Evolutionary conservation across 1,140 invertebrate genomes (phyloP), one percentile per base, ranked within the genome.

Genomic region (Drosophila neocordata): DNA sequence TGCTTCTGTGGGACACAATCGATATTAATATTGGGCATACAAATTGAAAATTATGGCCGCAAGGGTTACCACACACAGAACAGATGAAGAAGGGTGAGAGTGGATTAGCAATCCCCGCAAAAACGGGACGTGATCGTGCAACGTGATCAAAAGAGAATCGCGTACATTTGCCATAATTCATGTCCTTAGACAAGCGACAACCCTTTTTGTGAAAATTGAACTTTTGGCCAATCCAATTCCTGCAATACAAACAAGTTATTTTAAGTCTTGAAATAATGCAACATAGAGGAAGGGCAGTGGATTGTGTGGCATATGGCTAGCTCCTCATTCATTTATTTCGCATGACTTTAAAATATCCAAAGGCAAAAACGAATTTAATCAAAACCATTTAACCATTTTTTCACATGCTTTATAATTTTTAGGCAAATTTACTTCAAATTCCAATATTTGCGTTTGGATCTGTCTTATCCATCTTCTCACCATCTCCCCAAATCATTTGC

Each of bases 21-120:
- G 82, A 87, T 85, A 82, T 85, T 81, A 85, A 85, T 85, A 87
- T 87, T 73, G 67, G 55, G 77, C 66, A 71, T 81, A 81, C 64
- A 87, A 85, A 85, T 85, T 85, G 82, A 85, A 85, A 85, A 81
- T 85, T 85, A 87, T 85, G 77, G 77, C 52, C 61, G 37, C 57
- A 72, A 41, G 55, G 70, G 66, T 11, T 13, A 12, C 27, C 27
- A 31, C 27, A 31, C 22, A 24, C 4, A 34, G 31, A 34, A 34
- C 4, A 9, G 31, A 34, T 6, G 38, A 44, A 0, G 8, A 7
- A 6, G 9, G 24, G 24, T n/a, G 13, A 12, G 22, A 51, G 64
- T 57, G 64, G 65, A 75, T 22, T 53, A 22, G 52, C 27, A 27
- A 27, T 24, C 22, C 22, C 22, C 22, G 2, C 27, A 57, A 34